Evolutionary conservation across 1,140 invertebrate genomes (phyloP), one percentile per base, ranked within the genome.

Genomic region (Cyclargus thomasi): DNA sequence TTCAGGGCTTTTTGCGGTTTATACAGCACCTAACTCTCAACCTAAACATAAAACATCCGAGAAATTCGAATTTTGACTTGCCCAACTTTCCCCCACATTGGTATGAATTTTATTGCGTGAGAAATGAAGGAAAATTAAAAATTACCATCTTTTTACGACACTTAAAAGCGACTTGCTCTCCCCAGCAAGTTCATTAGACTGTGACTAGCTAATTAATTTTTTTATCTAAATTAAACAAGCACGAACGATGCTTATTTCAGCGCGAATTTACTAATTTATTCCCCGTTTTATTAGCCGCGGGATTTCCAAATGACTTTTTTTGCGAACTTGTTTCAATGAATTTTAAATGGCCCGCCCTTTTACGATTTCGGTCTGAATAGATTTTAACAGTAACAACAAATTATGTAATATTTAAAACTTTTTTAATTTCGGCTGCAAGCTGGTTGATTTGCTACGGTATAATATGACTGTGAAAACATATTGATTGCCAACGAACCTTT

Each of bases 201-300:
- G 74, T 77, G 74, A 78, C 75, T 70, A 74, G 71, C 77, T 84
- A 86, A 86, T 86, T 86, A 86, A 83, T 86, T 86, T 86, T 85
- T 84, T 84, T 78, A 74, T 76, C 73, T 65, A 79, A 81, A 81
- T 81, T 79, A 76, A 77, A 75, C 73, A 64, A 67, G 70, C 74
- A 68, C 65, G 74, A 78, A 77, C 75, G 69, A 76, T 74, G 79
- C 70, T 73, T 71, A 77, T 79, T 79, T 76, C 77, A 76, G 80
- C 74, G 75, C 77, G 80, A 84, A 86, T 83, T 80, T 74, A 65
- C 53, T 75, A 82, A 81, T 83, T 84, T 81, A 78, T 77, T 70
- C 68, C 63, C 64, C 66, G 69, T 80, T 82, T 85, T 79, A 83
- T 83, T 82, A 79, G 74, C 69, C 72, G 57, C 63, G 73, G 74